Conservation (phyloP, 2,113 vertebrate genomes). For the Aldabrachelys gigantea region DNA sequence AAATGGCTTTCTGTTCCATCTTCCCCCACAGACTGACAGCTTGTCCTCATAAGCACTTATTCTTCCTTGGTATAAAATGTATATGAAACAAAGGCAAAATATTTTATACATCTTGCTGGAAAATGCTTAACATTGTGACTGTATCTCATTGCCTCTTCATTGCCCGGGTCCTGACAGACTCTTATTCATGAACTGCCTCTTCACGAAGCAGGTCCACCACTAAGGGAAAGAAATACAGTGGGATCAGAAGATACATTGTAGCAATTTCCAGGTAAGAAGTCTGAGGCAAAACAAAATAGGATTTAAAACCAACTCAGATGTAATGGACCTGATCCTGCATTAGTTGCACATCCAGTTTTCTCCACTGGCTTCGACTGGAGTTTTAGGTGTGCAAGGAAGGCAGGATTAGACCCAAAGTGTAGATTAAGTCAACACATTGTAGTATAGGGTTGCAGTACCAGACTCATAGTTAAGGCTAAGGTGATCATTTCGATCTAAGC, state of each 20-base stretch:
- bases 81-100: slow-evolving; percentile 68
- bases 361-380: neutral
- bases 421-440: neutral
- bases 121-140: neutral
- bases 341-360: neutral
- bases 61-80: slow-evolving; percentile 71
- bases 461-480: neutral
- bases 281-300: neutral
- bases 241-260: neutral
- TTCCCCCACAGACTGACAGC: neutral
- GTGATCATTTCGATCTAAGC: neutral
- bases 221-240: slow-evolving; percentile 64
- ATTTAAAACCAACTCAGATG: neutral
- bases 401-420: neutral
- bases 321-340: neutral
- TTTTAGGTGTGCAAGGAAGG: neutral
- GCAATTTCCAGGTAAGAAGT: neutral
- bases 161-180: slow-evolving; percentile 96
- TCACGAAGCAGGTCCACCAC: slow-evolving; percentile 99
- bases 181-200: slow-evolving; percentile 99
- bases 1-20: slow-evolving; percentile 22
- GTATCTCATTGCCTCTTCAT: slow-evolving; percentile 67
- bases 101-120: slow-evolving; percentile 48
- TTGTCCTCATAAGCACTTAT: slow-evolving; percentile 41
- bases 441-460: neutral